Evolutionary conservation across 1,140 invertebrate species (phyloP).

Genomic region (Oedothorax gibbosus): DNA sequence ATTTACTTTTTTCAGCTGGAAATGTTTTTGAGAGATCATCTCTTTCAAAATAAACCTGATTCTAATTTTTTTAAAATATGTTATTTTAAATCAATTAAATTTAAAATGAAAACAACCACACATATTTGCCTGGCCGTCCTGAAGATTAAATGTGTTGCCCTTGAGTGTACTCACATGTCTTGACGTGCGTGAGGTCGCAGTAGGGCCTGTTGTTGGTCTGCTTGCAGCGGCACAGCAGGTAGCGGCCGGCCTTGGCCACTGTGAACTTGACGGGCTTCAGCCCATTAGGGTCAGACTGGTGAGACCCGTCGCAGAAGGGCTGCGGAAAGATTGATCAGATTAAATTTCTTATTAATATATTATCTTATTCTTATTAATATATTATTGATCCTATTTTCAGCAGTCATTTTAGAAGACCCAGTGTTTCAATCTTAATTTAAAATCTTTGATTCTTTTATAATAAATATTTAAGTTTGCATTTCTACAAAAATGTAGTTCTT

Average conservation of each 20-base stretch:
- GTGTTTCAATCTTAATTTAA: too few relatives aligned
- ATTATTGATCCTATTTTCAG: too few relatives aligned
- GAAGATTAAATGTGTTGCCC: too few relatives aligned
- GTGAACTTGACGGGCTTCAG: conserved; percentile 57
- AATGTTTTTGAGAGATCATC: not conserved
- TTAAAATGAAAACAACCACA: not conserved
- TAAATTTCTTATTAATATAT: too few relatives aligned
- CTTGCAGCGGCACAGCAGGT: conserved; percentile 61
- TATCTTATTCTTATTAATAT: too few relatives aligned
- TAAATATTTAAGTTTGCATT: too few relatives aligned
- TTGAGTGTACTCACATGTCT: conserved; percentile 58
- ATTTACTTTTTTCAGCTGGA: not conserved
- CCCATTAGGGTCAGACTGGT: conserved; percentile 51
- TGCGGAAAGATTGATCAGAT: conserved; percentile 61
- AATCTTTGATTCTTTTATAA: too few relatives aligned
- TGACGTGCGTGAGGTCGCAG: conserved; percentile 62
- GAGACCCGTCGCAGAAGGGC: conserved; percentile 68
- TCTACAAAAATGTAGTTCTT: too few relatives aligned
- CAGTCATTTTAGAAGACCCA: too few relatives aligned
- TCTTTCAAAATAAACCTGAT: not conserved
- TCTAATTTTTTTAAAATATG: not conserved
- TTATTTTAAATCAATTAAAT: not conserved
- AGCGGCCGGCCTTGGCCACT: conserved; percentile 32
- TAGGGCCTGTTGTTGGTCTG: conserved; percentile 62
- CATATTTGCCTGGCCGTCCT: too few relatives aligned